phyloP scores from a whole-genome alignment of 2,113 vertebrate genomes.

The Panthera tigris region DNA sequence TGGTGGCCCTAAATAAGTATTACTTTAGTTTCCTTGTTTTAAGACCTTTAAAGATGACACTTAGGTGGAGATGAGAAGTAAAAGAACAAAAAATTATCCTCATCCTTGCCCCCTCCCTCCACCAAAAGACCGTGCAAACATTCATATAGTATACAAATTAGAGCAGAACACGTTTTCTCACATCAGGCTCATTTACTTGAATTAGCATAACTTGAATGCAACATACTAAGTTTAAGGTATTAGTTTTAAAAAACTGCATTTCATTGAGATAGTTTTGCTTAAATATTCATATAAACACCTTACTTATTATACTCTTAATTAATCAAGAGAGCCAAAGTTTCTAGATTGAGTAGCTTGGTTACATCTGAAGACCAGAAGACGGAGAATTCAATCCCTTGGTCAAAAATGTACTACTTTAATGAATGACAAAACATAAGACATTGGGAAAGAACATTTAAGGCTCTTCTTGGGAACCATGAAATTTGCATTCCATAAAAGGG shows the following conservation, averaged over 20 bases:
- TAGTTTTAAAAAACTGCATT: not conserved
- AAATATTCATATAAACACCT: conserved; percentile 29
- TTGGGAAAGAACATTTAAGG: conserved; percentile 63
- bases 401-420: conserved; percentile 61
- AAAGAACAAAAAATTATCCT: not conserved
- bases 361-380: not conserved
- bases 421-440: conserved; percentile 78
- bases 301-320: not conserved
- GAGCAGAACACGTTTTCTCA: not conserved
- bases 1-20: not conserved
- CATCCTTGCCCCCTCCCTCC: not conserved
- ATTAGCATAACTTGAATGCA: not conserved
- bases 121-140: not conserved
- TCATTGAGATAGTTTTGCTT: not conserved
- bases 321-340: conserved; percentile 49
- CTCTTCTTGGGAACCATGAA: conserved; percentile 70
- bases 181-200: not conserved
- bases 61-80: not conserved
- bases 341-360: not conserved
- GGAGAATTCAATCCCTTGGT: not conserved
- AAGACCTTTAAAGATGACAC: not conserved
- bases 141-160: not conserved
- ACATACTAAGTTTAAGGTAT: not conserved
- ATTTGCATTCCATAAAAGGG: conserved; percentile 82
- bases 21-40: not conserved